A percentile compares a stretch with the other conserved stretches of the same genome.
phyloP scores from a whole-genome alignment of 2,888 invertebrate species.

The Salpingus planirostris region DNA sequence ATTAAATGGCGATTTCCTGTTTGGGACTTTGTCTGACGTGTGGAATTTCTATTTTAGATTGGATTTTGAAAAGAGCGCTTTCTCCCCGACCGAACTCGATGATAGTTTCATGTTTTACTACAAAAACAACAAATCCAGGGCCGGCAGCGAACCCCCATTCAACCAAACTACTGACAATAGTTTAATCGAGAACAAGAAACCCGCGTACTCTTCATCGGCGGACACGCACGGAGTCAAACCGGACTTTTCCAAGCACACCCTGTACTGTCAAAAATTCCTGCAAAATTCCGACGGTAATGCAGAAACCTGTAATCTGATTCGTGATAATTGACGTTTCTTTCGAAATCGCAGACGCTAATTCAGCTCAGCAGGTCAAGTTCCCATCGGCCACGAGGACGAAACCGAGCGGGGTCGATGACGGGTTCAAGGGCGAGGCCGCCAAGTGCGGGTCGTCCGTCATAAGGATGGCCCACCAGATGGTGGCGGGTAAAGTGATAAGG shows the following conservation, averaged over 20 bases:
- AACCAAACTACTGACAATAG: no score
- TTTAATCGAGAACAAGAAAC: conserved; percentile 4
- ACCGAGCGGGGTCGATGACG: conserved; percentile 62
- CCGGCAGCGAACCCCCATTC: conserved; percentile 6
- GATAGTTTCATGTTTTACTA: conserved; percentile 59
- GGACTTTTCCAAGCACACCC: conserved; percentile 56
- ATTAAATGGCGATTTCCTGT: no score
- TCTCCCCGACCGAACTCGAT: conserved; percentile 66
- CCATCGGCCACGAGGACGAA: conserved; percentile 45
- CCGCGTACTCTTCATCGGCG: not conserved
- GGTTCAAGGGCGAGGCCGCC: conserved; percentile 58
- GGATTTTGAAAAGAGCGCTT: conserved; percentile 49
- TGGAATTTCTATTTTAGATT: conserved; percentile 43
- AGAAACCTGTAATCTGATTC: no score
- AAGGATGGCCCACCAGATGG: conserved; percentile 52
- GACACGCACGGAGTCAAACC: conserved; percentile 10
- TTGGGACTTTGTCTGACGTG: no score
- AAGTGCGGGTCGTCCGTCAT: conserved; percentile 55
- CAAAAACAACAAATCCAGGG: conserved; percentile 19
- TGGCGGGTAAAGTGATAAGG: conserved; percentile 38
- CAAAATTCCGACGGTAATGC: conserved; percentile 27
- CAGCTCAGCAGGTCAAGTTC: conserved; percentile 59
- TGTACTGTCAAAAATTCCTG: conserved; percentile 57
- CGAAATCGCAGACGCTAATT: no score
- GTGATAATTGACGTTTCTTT: no score